Percentiles rank a stretch among this genome's conserved stretches.
These are phyloP conservation scores for Drosophila picticornis DNA, from an alignment of 2,888 invertebrate genomes.

Conservation along the genomic window DNA sequence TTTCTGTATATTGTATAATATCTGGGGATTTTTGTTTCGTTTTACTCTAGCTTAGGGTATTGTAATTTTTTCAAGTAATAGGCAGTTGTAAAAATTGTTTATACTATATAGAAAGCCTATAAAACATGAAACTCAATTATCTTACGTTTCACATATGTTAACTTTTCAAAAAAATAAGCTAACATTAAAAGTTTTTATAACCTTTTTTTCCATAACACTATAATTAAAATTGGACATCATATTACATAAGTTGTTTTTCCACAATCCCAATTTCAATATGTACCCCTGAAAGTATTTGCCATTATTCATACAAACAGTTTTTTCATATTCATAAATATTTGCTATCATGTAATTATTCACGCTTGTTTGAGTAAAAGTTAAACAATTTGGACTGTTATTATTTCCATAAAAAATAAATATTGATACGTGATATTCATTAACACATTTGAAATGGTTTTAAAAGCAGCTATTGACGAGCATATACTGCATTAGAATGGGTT, in stretches of 20 bases:
- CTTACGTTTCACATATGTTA: not conserved
- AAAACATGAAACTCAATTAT: not conserved
- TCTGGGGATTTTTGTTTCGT: not conserved
- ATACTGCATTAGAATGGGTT: not conserved
- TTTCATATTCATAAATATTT: constrained; percentile 20
- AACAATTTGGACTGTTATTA: constrained; percentile 25
- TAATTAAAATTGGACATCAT: constrained; percentile 1
- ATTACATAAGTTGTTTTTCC: constrained; percentile 5
- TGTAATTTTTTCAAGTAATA: not conserved
- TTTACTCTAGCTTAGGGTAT: not conserved
- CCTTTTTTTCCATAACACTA: not conserved
- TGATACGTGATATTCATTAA: constrained; percentile 51
- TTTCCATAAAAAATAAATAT: constrained; percentile 42
- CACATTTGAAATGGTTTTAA: constrained; percentile 25
- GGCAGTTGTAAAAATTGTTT: not conserved
- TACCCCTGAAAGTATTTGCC: not conserved
- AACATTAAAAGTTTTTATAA: not conserved
- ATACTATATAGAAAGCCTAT: not conserved
- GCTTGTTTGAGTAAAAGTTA: constrained; percentile 50
- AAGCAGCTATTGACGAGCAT: not conserved
- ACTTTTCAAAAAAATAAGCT: not conserved
- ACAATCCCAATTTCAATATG: constrained; percentile 3
- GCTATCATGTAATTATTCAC: constrained; percentile 26
- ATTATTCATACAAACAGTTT: not conserved
- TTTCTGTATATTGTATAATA: constrained; percentile 4